Evolutionary conservation across 2,888 invertebrate species (phyloP).

Genomic region (Caenorhabditis drosophilae): DNA sequence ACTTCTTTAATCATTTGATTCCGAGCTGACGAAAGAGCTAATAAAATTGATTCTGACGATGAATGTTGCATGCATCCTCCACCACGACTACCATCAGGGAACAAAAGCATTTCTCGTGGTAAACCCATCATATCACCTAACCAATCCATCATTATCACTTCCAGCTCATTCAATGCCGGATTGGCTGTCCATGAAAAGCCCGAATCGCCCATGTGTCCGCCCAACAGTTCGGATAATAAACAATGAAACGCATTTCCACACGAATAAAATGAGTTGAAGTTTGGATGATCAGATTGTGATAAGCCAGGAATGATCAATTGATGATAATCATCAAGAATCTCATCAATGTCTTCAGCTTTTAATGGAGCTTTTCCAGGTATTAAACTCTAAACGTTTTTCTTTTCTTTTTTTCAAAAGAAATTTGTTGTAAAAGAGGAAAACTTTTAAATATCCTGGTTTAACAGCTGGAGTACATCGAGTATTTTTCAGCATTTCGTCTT

Average conservation of each 20-base stretch:
- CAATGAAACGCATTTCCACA: slow-evolving; percentile 30
- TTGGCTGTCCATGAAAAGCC: slow-evolving; percentile 29
- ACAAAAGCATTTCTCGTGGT: slow-evolving; percentile 28
- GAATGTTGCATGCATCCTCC: slow-evolving; percentile 35
- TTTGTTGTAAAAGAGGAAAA: slow-evolving; percentile 2
- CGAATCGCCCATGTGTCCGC: slow-evolving; percentile 27
- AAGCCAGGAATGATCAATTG: slow-evolving; percentile 33
- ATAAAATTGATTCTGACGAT: slow-evolving; percentile 19
- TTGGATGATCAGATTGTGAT: slow-evolving; percentile 28
- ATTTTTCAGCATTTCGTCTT: slow-evolving; percentile 21
- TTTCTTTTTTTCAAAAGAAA: too few species aligned
- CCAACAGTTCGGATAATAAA: slow-evolving; percentile 26
- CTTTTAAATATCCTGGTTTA: slow-evolving; percentile 31
- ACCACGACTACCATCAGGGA: slow-evolving; percentile 29
- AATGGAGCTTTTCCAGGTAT: slow-evolving; percentile 19
- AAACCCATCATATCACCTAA: slow-evolving; percentile 33
- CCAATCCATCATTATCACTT: slow-evolving; percentile 37
- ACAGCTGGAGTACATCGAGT: slow-evolving; percentile 24
- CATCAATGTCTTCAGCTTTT: slow-evolving; percentile 31
- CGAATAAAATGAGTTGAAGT: slow-evolving; percentile 30
- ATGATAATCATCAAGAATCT: slow-evolving; percentile 32
- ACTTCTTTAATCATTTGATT: slow-evolving; percentile 20
- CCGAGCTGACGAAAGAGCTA: slow-evolving; percentile 24
- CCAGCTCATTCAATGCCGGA: slow-evolving; percentile 28
- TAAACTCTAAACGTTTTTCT: too few species aligned